These are phyloP conservation scores for Brachionus koreanus DNA, from an alignment of 1,140 invertebrate genomes.

Conservation along the genomic window DNA sequence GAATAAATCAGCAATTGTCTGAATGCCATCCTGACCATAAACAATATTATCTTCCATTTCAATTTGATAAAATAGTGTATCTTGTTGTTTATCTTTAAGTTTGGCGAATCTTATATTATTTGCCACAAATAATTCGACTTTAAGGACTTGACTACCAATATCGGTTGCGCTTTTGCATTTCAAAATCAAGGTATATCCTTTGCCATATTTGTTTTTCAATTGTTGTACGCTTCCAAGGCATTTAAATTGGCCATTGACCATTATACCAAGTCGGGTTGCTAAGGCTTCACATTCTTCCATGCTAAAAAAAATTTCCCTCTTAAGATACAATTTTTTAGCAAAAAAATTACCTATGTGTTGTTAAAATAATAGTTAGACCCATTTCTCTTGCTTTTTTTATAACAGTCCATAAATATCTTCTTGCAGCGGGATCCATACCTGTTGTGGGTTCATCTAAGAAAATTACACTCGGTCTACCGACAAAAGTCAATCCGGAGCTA, in stretches of 20 bases:
- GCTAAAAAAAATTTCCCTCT: too few species aligned
- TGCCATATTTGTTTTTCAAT: conserved; percentile 48
- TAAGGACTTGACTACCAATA: background rate
- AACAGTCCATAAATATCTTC: conserved; percentile 58
- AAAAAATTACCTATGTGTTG: conserved; percentile 41
- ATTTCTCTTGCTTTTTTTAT: conserved; percentile 38
- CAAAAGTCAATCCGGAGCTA: conserved; percentile 82
- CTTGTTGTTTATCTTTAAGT: conserved; percentile 40
- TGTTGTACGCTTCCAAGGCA: conserved; percentile 53
- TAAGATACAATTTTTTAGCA: too few species aligned
- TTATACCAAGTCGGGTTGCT: conserved; percentile 51
- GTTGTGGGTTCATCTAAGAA: conserved; percentile 60
- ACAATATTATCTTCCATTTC: conserved; percentile 31
- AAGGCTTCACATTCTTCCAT: conserved; percentile 55
- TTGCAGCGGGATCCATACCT: conserved; percentile 60
- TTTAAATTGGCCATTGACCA: conserved; percentile 51
- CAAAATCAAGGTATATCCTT: conserved; percentile 37
- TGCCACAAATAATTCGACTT: background rate
- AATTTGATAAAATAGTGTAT: conserved; percentile 42
- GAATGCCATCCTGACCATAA: conserved; percentile 23
- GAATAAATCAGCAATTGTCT: conserved; percentile 16
- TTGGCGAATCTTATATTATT: conserved; percentile 7
- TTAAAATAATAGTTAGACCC: conserved; percentile 44
- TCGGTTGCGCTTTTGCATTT: conserved; percentile 3
- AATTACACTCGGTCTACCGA: conserved; percentile 61